Evolutionary conservation across 2,888 invertebrate species (phyloP).

Genomic region (Hirtodrosophila alboralis): DNA sequence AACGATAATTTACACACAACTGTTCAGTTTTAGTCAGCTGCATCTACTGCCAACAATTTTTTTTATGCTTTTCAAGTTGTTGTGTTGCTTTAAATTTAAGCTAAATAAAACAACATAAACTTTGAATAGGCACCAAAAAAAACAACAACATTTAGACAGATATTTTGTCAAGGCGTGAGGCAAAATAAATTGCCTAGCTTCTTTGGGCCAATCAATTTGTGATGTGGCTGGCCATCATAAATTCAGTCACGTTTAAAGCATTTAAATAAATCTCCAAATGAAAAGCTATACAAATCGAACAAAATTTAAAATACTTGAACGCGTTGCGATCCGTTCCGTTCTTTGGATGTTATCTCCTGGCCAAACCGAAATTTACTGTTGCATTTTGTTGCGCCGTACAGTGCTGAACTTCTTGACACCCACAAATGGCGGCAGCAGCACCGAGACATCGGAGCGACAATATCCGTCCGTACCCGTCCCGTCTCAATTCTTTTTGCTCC

Average conservation of each 20-base stretch:
- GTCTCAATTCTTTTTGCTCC: no score
- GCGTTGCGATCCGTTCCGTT: constrained; percentile 26
- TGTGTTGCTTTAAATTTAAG: constrained; percentile 36
- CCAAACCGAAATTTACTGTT: constrained; percentile 80
- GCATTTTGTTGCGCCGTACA: constrained; percentile 59
- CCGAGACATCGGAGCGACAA: constrained; percentile 22
- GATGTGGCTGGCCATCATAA: constrained; percentile 61
- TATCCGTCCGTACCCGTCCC: constrained; percentile 8
- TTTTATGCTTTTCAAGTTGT: constrained; percentile 5
- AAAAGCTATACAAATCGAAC: constrained; percentile 16
- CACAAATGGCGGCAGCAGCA: constrained; percentile 70
- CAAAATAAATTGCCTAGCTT: constrained; percentile 52
- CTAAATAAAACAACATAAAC: constrained; percentile 68
- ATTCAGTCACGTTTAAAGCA: constrained; percentile 81
- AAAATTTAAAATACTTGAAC: no score
- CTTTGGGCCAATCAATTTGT: constrained; percentile 49
- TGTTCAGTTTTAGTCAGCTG: constrained; percentile 29
- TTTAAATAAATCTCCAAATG: constrained; percentile 66
- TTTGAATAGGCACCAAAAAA: constrained; percentile 24
- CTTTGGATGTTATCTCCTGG: constrained; percentile 77
- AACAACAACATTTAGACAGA: constrained; percentile 14
- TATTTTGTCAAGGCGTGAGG: constrained; percentile 41
- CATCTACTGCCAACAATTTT: constrained; percentile 1
- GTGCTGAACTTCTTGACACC: constrained; percentile 78
- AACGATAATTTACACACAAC: constrained; percentile 33